Percentiles rank a stretch among this genome's conserved stretches.
phyloP scores from a whole-genome alignment of 2,113 vertebrate genomes.

The Bothrops jararaca region DNA sequence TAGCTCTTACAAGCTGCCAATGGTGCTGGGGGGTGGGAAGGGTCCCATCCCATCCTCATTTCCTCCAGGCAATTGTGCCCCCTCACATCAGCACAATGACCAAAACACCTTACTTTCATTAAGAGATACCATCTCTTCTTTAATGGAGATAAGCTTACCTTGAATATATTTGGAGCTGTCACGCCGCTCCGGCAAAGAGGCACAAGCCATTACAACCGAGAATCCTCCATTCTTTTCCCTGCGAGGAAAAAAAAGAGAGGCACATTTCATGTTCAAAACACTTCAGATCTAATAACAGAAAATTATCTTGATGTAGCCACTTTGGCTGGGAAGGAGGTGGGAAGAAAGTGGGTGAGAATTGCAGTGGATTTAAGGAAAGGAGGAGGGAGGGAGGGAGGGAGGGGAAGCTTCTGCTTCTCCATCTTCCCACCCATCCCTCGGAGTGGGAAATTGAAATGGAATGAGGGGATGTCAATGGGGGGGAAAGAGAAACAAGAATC shows the following conservation, averaged over 20 bases:
- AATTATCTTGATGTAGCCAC: constrained; percentile 76
- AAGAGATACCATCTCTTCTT: constrained; percentile 74
- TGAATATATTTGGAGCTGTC: constrained; percentile 72
- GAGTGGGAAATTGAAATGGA: constrained; percentile 51
- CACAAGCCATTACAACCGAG: constrained; percentile 68
- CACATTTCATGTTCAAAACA: constrained; percentile 76
- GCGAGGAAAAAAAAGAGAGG: constrained; percentile 65
- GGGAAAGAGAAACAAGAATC: constrained; percentile 29
- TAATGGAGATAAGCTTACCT: constrained; percentile 76
- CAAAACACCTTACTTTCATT: constrained; percentile 70
- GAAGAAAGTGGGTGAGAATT: constrained; percentile 4
- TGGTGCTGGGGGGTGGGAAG: constrained; percentile 56
- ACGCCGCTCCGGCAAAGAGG: constrained; percentile 59
- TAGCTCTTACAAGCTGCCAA: constrained; percentile 59
- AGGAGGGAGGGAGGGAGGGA: constrained; percentile 46
- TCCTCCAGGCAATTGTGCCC: constrained; percentile 66
- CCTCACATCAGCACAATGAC: constrained; percentile 73
- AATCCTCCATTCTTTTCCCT: constrained; percentile 71
- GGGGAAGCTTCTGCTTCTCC: constrained; percentile 35
- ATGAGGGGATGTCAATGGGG: constrained; percentile 45
- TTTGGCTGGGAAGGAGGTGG: constrained; percentile 36
- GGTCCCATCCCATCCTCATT: constrained; percentile 56
- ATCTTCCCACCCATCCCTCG: constrained; percentile 34
- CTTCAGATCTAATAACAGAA: constrained; percentile 72
- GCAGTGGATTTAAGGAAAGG: constrained; percentile 13